Conservation (phyloP, 2,888 invertebrate genomes). For the Xanthia togata region DNA sequence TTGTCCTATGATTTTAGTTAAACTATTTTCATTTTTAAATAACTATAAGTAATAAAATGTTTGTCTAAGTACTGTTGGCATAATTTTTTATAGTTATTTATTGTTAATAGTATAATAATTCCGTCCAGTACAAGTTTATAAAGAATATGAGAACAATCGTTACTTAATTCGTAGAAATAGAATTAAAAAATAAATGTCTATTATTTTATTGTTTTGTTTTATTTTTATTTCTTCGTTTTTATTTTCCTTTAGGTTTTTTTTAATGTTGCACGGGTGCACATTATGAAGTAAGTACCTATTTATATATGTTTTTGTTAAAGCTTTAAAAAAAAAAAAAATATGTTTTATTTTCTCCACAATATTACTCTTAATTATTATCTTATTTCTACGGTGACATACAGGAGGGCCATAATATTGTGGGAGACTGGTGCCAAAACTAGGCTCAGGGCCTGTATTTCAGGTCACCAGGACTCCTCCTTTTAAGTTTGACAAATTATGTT, state of each 20-base stretch:
- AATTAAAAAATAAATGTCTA: conserved; percentile 53
- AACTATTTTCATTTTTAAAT: conserved; percentile 36
- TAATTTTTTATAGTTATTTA: conserved; percentile 50
- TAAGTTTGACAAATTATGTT: no score
- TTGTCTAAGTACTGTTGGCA: conserved; percentile 36
- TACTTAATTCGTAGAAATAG: conserved; percentile 61
- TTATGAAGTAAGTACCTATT: conserved; percentile 7
- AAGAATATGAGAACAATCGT: conserved; percentile 61
- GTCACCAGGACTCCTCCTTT: no score
- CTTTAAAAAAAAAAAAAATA: no score
- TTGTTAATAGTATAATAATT: conserved; percentile 54
- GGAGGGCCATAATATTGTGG: no score
- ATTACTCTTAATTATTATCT: no score
- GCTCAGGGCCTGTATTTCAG: no score
- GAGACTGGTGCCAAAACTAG: no score
- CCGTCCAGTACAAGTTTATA: conserved; percentile 68
- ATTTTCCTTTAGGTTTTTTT: conserved; percentile 7
- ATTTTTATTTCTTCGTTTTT: conserved; percentile 32
- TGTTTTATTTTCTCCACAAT: no score
- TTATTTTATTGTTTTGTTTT: conserved; percentile 50
- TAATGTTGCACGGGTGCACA: background rate
- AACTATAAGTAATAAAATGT: conserved; percentile 22
- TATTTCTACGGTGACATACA: no score
- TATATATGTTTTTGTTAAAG: no score
- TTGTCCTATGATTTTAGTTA: conserved; percentile 42